phyloP scores from a whole-genome alignment of 30 jellyfish, hydroid and myxozoan genomes.

The Rhopilema esculentum region DNA sequence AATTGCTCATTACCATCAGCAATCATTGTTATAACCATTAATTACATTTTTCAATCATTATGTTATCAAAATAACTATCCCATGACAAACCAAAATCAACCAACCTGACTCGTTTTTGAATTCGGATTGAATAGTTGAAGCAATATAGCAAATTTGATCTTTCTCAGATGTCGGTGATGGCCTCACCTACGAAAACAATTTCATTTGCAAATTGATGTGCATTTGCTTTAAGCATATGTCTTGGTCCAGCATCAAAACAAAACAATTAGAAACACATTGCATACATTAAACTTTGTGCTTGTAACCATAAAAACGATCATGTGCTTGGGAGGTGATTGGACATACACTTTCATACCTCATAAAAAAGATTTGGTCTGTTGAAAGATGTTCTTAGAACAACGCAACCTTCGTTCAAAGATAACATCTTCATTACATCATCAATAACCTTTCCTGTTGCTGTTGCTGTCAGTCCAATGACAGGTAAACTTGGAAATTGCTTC shows the following conservation, averaged over 20 bases:
- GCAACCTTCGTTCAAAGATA: conserved; percentile 70
- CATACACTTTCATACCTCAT: conserved; percentile 82
- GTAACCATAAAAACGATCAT: no score
- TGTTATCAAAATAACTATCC: no score
- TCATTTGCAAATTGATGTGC: no score
- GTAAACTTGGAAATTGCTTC: conserved; percentile 83
- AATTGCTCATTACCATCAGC: no score
- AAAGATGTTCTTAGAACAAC: conserved; percentile 80
- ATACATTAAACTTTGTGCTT: no score
- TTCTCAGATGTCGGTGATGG: conserved; percentile 6
- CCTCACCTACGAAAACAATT: conserved; percentile 1
- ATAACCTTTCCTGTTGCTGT: conserved; percentile 83
- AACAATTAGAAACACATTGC: no score
- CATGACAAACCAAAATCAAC: no score
- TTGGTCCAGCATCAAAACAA: no score
- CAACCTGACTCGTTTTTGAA: conserved; percentile 9
- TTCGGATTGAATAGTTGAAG: conserved; percentile 2
- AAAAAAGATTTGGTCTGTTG: conserved; percentile 82
- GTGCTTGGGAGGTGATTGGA: no score
- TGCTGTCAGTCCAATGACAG: conserved; percentile 94
- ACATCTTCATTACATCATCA: conserved; percentile 70
- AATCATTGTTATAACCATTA: neutral
- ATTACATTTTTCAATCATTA: no score
- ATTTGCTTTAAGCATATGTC: no score
- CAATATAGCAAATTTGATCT: conserved; percentile 11